These are phyloP conservation scores for Neodiprion pinetum DNA, from an alignment of 1,140 invertebrate species.

Conservation along the genomic window DNA sequence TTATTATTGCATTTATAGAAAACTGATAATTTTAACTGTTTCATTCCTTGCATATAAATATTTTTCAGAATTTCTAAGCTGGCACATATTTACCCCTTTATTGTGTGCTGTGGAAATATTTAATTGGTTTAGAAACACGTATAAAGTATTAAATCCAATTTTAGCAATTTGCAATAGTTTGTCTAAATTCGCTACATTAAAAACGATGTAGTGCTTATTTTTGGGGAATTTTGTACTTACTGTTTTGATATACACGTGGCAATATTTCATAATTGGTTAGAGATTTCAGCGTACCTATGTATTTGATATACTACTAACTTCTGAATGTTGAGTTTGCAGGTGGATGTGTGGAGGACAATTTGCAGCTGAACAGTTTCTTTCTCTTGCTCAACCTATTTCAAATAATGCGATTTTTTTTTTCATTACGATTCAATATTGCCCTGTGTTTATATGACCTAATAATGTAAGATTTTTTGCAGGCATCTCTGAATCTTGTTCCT, in stretches of 20 bases:
- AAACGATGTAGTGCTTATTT: too few species aligned
- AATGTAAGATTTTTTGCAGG: constrained; percentile 36
- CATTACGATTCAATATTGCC: constrained; percentile 19
- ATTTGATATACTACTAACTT: constrained; percentile 8
- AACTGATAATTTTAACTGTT: background rate
- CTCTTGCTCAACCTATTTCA: constrained; percentile 22
- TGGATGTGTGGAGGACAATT: constrained; percentile 32
- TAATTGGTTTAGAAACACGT: too few species aligned
- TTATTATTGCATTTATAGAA: background rate
- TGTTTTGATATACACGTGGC: too few species aligned
- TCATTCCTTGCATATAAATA: too few species aligned
- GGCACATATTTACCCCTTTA: too few species aligned
- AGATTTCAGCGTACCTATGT: background rate
- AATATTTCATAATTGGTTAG: background rate
- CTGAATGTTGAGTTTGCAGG: constrained; percentile 55
- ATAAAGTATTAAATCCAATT: too few species aligned
- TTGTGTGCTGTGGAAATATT: too few species aligned
- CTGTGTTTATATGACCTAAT: constrained; percentile 26
- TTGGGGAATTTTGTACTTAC: too few species aligned
- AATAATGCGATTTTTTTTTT: constrained; percentile 17
- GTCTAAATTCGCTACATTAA: too few species aligned
- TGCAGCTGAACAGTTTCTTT: constrained; percentile 18
- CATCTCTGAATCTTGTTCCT: constrained; percentile 24
- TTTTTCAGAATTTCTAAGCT: too few species aligned
- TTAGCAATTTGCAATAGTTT: too few species aligned